Base-by-base conservation (phyloP, 2,113 vertebrate species). In the Bufo gargarizans region DNA sequence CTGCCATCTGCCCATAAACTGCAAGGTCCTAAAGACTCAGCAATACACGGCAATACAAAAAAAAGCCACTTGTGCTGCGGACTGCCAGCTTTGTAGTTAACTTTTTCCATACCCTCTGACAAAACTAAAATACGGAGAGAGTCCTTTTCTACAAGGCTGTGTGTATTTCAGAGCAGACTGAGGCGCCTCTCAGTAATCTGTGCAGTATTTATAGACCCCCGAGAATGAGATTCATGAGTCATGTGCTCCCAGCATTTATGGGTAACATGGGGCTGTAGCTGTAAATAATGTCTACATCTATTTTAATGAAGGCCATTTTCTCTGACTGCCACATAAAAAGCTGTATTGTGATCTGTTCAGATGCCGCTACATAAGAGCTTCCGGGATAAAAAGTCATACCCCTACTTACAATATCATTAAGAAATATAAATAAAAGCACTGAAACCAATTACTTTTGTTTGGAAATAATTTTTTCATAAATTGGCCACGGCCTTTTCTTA, bases 201-300 rank as follows among this genome's bases (percentile, higher is more conserved):
- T 79, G 47, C 50, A 77, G 86, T 83, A 83, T 83, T 88, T 88
- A 88, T 76, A 77, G 69, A 53, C 50, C 79, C 67, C 69, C 63
- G n/a, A 82, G 55, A 67, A 88, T 20, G 19, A 74, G 49, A 82
- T 82, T 19, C 19, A 76, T 74, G 20, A 76, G 79, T 82, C 78
- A 86, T 78, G 53, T 65, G 55, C 59, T 79, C 45, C 72, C 55
- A 76, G 71, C 17, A 76, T 84, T 84, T 84, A 72, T 69, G 50
- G 65, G 19, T 63, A 20, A 49, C 61, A 63, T 12, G 67, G 33
- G 33, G 33, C 33, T 43, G 12, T 47, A 20, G n/a, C 85, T 69
- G 85, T 55, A 80, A 80, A 47, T 80, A 65, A 67, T 77, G 69
- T 53, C 14, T 20, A 16, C 17, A 14, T 43, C 17, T 22, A 22